phyloP scores from a whole-genome alignment of 2,113 vertebrate genomes.

The Burhinus bistriatus region DNA sequence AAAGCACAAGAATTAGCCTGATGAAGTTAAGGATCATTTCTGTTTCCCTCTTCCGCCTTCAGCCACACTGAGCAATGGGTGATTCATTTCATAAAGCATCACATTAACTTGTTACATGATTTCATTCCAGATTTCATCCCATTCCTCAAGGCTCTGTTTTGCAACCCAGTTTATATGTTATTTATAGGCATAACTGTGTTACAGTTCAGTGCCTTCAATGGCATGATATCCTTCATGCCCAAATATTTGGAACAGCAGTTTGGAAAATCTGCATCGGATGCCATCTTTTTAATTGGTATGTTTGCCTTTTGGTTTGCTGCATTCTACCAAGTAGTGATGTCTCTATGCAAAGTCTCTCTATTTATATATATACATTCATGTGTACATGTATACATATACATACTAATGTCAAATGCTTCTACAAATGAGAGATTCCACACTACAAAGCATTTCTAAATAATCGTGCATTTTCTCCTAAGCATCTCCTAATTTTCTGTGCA shows the following conservation, averaged over 20 bases:
- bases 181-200: slow-evolving; percentile 81
- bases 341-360: background rate
- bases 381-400: background rate
- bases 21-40: background rate
- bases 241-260: slow-evolving; percentile 96
- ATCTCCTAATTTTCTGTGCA: background rate
- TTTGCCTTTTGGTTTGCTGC: background rate
- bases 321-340: background rate
- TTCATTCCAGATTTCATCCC: slow-evolving; percentile 83
- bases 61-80: background rate
- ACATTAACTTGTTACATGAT: background rate
- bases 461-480: background rate
- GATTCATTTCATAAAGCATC: background rate
- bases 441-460: background rate
- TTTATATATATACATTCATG: background rate
- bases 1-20: background rate
- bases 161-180: slow-evolving; percentile 83
- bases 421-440: background rate
- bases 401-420: background rate
- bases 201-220: slow-evolving; percentile 83
- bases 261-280: slow-evolving; percentile 87
- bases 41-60: background rate
- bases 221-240: slow-evolving; percentile 86
- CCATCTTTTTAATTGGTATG: slow-evolving; percentile 91
- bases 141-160: slow-evolving; percentile 80